These are phyloP conservation scores for Brenthis daphne DNA, from an alignment of 2,888 invertebrate genomes.

Conservation along the genomic window DNA sequence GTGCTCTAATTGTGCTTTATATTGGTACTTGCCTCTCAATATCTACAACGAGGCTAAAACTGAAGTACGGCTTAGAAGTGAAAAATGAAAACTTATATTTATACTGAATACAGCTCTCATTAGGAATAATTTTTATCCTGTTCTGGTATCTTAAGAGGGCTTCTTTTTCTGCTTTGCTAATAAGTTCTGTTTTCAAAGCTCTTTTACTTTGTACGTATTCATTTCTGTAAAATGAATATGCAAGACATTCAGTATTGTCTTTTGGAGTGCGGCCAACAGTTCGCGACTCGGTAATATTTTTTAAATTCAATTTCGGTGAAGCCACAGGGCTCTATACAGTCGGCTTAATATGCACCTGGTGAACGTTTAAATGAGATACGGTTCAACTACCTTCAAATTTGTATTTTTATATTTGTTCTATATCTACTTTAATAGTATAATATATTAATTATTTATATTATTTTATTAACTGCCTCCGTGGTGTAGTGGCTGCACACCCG, in stretches of 20 bases:
- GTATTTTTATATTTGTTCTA: conserved; percentile 24
- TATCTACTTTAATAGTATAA: conserved; percentile 7
- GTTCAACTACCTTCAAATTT: conserved; percentile 47
- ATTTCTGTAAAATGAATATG: conserved; percentile 76
- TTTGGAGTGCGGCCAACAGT: conserved; percentile 77
- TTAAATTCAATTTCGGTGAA: conserved; percentile 81
- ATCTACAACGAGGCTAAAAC: background rate
- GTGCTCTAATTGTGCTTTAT: too few relatives aligned
- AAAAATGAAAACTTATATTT: background rate
- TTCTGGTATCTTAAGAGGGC: conserved; percentile 27
- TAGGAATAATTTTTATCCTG: conserved; percentile 28
- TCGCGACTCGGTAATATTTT: conserved; percentile 78
- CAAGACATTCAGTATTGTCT: conserved; percentile 71
- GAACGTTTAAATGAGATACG: conserved; percentile 77
- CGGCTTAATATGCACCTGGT: conserved; percentile 80
- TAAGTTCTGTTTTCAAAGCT: conserved; percentile 47
- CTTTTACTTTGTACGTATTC: conserved; percentile 60
- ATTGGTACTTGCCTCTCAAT: background rate
- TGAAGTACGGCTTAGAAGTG: background rate
- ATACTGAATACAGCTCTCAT: conserved; percentile 22
- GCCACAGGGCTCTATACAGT: conserved; percentile 75
- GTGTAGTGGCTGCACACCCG: too few relatives aligned
- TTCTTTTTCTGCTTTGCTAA: conserved; percentile 50
- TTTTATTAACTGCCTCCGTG: too few relatives aligned
- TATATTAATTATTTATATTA: too few relatives aligned